phyloP scores from a whole-genome alignment of 2,888 invertebrate genomes.

The Stenodema calcarata region DNA sequence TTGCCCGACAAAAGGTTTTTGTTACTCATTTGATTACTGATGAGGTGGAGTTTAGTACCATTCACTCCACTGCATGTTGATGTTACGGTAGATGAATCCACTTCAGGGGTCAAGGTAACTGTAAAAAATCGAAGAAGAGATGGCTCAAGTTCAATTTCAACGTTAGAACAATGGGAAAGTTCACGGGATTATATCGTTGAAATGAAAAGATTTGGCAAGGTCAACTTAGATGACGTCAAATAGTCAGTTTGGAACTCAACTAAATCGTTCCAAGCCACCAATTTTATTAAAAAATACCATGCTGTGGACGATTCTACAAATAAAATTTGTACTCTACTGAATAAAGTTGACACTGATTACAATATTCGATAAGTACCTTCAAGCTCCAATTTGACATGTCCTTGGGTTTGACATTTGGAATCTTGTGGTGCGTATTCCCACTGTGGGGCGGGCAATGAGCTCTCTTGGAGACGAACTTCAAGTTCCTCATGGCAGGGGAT shows the following conservation, averaged over 20 bases:
- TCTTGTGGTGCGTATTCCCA: slow-evolving; percentile 60
- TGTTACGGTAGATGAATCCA: slow-evolving; percentile 61
- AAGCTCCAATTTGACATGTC: slow-evolving; percentile 66
- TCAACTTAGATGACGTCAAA: too few species aligned
- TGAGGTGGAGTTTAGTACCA: not conserved
- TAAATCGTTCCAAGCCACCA: too few species aligned
- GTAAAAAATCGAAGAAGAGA: slow-evolving; percentile 2
- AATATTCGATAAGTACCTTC: slow-evolving; percentile 60
- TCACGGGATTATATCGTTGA: too few species aligned
- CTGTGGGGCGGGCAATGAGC: slow-evolving; percentile 63
- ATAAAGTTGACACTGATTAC: too few species aligned
- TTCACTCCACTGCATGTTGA: slow-evolving; percentile 16
- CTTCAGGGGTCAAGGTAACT: slow-evolving; percentile 70
- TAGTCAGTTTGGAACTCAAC: too few species aligned
- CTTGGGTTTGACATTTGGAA: slow-evolving; percentile 60
- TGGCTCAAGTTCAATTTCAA: too few species aligned
- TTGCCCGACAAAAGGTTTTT: too few species aligned
- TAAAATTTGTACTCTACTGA: too few species aligned
- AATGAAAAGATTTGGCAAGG: too few species aligned
- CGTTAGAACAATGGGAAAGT: too few species aligned
- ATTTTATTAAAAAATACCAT: too few species aligned
- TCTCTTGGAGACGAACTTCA: slow-evolving; percentile 66
- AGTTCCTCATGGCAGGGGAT: slow-evolving; percentile 69
- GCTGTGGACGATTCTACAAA: too few species aligned
- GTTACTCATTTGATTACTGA: not conserved